These are phyloP conservation scores for Sarcophaga variegata DNA, from an alignment of 2,888 invertebrate genomes.

Conservation along the genomic window DNA sequence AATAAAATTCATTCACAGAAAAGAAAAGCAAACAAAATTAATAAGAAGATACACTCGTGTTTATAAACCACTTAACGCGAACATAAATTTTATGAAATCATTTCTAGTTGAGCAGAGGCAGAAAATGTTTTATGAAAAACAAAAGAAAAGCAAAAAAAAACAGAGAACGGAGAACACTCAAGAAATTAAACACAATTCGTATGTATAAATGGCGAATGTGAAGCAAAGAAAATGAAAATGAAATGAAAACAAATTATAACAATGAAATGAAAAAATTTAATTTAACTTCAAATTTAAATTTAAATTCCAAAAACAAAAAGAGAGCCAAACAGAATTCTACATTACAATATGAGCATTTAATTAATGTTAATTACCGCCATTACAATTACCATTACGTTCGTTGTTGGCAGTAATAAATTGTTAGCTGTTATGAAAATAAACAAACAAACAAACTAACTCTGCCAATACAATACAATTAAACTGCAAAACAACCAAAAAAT, in stretches of 20 bases:
- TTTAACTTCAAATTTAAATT: not conserved
- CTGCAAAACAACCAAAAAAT: not conserved
- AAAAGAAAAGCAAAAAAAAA: not conserved
- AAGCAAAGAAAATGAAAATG: not conserved
- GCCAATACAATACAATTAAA: not conserved
- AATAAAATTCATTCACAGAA: not conserved
- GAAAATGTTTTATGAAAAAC: too few relatives aligned
- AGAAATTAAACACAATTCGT: not conserved
- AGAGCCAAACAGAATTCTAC: not conserved
- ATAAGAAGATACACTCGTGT: not conserved
- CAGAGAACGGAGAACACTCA: not conserved
- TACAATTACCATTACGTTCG: conserved; percentile 17
- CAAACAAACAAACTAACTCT: not conserved
- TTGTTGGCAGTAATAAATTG: conserved; percentile 11
- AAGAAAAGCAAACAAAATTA: not conserved
- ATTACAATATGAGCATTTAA: conserved; percentile 8
- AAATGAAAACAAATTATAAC: not conserved
- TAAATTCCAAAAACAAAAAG: not conserved
- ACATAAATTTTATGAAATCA: conserved; percentile 15
- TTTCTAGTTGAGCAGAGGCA: not conserved
- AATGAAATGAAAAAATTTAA: not conserved
- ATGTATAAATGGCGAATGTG: not conserved
- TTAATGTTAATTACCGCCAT: conserved; percentile 39
- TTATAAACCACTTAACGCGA: conserved; percentile 46
- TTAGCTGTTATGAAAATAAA: not conserved